These are phyloP conservation scores for Nomada ferruginata DNA, from an alignment of 2,888 invertebrate genomes.

Conservation along the genomic window DNA sequence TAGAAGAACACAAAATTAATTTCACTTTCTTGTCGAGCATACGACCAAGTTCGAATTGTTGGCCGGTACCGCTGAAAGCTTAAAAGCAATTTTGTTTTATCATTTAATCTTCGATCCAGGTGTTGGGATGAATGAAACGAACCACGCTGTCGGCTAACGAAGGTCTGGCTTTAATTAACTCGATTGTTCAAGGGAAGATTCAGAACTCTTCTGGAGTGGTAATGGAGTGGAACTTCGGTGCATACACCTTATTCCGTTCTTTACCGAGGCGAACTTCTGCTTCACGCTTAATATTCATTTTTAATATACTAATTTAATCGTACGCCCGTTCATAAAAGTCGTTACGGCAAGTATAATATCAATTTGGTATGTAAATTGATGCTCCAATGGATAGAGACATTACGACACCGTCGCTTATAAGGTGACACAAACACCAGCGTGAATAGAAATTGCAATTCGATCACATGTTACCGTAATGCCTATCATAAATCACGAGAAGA, in stretches of 20 bases:
- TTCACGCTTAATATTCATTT: neutral
- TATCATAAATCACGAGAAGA: too few relatives aligned
- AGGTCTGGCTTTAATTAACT: slow-evolving; percentile 62
- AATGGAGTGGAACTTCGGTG: slow-evolving; percentile 44
- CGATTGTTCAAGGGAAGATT: slow-evolving; percentile 46
- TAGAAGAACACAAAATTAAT: neutral
- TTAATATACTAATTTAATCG: neutral
- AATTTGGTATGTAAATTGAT: too few relatives aligned
- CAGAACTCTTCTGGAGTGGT: slow-evolving; percentile 54
- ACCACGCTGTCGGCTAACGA: slow-evolving; percentile 24
- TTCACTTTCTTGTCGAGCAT: neutral
- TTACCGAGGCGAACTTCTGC: neutral
- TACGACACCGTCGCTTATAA: neutral
- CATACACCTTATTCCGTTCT: neutral
- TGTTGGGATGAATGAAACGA: slow-evolving; percentile 9
- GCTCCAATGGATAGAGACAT: too few relatives aligned
- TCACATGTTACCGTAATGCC: neutral
- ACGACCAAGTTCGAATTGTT: neutral
- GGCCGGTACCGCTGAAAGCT: neutral
- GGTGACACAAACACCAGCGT: neutral
- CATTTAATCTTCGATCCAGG: slow-evolving; percentile 16
- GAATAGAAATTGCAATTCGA: neutral
- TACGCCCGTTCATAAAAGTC: too few relatives aligned
- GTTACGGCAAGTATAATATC: too few relatives aligned
- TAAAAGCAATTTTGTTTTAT: slow-evolving; percentile 22